phyloP scores from a whole-genome alignment of 2,113 vertebrate genomes.

The Ictalurus punctatus region DNA sequence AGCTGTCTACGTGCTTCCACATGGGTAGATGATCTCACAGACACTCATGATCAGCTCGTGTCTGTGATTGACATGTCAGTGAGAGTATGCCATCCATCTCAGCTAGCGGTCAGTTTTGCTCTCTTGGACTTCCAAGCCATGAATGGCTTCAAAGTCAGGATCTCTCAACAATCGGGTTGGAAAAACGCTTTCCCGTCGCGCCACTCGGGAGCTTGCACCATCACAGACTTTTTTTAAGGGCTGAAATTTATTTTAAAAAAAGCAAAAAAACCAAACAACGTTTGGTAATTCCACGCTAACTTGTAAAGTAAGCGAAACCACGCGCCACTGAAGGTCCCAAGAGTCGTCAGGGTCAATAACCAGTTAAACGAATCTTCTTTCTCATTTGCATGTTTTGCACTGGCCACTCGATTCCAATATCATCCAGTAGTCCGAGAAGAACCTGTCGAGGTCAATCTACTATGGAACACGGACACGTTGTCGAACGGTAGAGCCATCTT shows the following conservation, averaged over 20 bases:
- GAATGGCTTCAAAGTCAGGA: too few species aligned
- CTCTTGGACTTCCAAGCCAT: neutral
- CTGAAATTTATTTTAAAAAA: neutral
- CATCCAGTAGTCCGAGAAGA: slow-evolving; percentile 70
- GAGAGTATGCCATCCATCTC: neutral
- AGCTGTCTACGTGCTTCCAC: neutral
- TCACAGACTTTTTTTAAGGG: neutral
- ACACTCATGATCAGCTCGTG: neutral
- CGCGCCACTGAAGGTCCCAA: slow-evolving; percentile 62
- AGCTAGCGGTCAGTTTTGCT: neutral
- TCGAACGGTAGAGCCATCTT: slow-evolving; percentile 57
- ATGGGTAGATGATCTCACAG: neutral
- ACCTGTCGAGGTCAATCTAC: slow-evolving; percentile 72
- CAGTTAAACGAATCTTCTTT: slow-evolving; percentile 66
- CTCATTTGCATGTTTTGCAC: slow-evolving; percentile 58
- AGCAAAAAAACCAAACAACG: slow-evolving; percentile 8
- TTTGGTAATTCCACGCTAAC: slow-evolving; percentile 58
- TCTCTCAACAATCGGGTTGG: neutral
- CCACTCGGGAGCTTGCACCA: neutral
- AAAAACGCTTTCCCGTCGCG: neutral
- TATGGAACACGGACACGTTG: slow-evolving; percentile 62
- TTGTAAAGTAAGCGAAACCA: slow-evolving; percentile 64
- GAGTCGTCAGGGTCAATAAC: slow-evolving; percentile 74
- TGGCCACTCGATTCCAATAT: slow-evolving; percentile 73
- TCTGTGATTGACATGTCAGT: neutral